phyloP scores from a whole-genome alignment of 2,113 vertebrate species.

The Larimichthys polyactis region DNA sequence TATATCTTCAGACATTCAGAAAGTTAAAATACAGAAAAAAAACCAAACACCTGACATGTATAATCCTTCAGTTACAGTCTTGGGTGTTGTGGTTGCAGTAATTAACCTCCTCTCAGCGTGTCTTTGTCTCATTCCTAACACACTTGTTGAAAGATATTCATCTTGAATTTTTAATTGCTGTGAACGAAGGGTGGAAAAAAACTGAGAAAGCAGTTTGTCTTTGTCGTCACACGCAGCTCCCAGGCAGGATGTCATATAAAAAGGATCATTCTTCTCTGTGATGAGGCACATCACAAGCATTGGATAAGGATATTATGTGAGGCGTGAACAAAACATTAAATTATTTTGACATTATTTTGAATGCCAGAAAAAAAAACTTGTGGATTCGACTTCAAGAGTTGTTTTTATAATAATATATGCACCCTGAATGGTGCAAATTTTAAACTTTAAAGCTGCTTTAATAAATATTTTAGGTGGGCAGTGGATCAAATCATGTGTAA shows the following conservation, averaged over 20 bases:
- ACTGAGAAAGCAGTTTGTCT: conserved; percentile 57
- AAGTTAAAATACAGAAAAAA: background rate
- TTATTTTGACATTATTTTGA: background rate
- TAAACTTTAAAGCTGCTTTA: background rate
- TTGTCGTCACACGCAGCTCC: conserved; percentile 18
- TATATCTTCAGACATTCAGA: background rate
- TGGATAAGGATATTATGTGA: conserved; percentile 52
- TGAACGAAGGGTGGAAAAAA: conserved; percentile 45
- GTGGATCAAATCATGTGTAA: background rate
- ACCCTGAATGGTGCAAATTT: background rate
- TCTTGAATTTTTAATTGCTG: conserved; percentile 23
- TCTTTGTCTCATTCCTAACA: background rate
- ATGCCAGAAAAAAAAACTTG: background rate
- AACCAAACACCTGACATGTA: background rate
- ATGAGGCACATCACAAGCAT: conserved; percentile 48
- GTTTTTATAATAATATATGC: background rate
- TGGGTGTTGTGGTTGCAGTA: background rate
- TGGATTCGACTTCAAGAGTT: background rate
- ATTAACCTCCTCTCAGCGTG: background rate
- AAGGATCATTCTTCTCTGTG: conserved; percentile 36
- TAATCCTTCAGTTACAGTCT: background rate
- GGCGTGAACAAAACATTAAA: background rate
- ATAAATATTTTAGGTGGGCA: background rate
- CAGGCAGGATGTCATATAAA: conserved; percentile 27
- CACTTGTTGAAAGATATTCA: background rate